phyloP scores from a whole-genome alignment of 2,888 invertebrate genomes.

The Phyllotreta cruciferae region DNA sequence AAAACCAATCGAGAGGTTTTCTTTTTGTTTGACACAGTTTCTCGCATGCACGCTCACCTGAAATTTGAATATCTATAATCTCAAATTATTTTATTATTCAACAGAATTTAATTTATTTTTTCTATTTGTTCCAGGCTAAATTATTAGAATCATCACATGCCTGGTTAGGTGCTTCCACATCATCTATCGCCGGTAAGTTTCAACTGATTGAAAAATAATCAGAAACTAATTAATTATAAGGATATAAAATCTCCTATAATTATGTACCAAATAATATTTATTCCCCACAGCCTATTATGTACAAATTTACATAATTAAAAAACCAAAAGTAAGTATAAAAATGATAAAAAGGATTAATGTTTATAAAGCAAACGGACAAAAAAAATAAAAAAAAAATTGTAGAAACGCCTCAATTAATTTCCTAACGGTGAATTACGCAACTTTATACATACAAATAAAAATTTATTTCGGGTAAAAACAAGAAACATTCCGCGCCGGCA shows the following conservation, averaged over 20 bases:
- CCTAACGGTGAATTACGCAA: slow-evolving; percentile 38
- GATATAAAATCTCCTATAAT: not conserved
- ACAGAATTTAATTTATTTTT: slow-evolving; percentile 36
- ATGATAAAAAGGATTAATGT: no score
- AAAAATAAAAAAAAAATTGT: no score
- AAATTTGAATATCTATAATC: no score
- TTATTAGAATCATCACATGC: slow-evolving; percentile 91
- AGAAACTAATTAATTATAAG: not conserved
- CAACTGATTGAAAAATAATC: slow-evolving; percentile 22
- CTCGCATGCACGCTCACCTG: not conserved
- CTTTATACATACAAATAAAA: slow-evolving; percentile 33
- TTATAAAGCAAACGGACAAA: no score
- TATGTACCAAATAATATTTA: not conserved
- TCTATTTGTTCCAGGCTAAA: slow-evolving; percentile 76
- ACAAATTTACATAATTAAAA: no score
- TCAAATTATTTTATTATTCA: no score
- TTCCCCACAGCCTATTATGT: no score
- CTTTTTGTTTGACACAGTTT: no score
- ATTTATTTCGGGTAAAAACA: slow-evolving; percentile 38
- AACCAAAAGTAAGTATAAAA: no score
- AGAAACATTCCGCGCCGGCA: slow-evolving; percentile 32
- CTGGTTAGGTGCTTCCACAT: slow-evolving; percentile 90
- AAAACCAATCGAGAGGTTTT: no score
- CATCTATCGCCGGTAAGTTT: slow-evolving; percentile 89
- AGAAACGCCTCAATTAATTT: slow-evolving; percentile 31